phyloP scores from a whole-genome alignment of 1,140 invertebrate genomes.

The Drosophila bocki region DNA sequence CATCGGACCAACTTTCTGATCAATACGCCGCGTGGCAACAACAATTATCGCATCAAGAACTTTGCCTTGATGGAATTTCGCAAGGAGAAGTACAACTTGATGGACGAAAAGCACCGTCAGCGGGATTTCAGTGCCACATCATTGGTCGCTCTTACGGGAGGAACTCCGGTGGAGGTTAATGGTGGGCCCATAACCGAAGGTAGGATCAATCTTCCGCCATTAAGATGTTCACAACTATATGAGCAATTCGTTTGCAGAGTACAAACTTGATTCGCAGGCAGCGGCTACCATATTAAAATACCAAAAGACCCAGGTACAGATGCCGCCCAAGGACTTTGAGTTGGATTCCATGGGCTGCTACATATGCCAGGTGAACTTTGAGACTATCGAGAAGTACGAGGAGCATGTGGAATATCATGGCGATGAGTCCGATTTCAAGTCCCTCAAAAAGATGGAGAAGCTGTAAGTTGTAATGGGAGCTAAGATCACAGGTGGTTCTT shows the following conservation, averaged over 20 bases:
- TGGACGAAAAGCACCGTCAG: conserved; percentile 58
- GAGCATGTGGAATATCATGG: conserved; percentile 75
- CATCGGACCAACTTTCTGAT: conserved; percentile 71
- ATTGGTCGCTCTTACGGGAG: conserved; percentile 18
- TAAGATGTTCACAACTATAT: neutral
- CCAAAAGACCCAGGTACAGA: conserved; percentile 57
- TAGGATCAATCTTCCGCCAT: conserved; percentile 12
- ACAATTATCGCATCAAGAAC: conserved; percentile 63
- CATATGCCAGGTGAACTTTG: conserved; percentile 74
- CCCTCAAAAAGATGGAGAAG: conserved; percentile 58
- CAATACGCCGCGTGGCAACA: conserved; percentile 62
- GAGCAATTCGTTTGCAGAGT: conserved; percentile 23
- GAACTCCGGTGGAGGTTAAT: conserved; percentile 10
- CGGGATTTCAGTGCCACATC: conserved; percentile 14
- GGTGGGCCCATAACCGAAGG: conserved; percentile 43
- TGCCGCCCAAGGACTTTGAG: conserved; percentile 36
- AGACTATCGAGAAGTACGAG: conserved; percentile 69
- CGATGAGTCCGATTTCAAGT: conserved; percentile 76
- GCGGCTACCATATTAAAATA: conserved; percentile 51
- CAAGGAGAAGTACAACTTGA: conserved; percentile 62
- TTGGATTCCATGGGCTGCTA: conserved; percentile 69
- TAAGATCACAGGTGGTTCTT: neutral
- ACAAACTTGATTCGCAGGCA: conserved; percentile 49
- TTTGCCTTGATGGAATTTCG: conserved; percentile 63
- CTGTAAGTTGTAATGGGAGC: conserved; percentile 34